phyloP scores from a whole-genome alignment of 2,797 vertebrate genomes.

The Lates japonicus region DNA sequence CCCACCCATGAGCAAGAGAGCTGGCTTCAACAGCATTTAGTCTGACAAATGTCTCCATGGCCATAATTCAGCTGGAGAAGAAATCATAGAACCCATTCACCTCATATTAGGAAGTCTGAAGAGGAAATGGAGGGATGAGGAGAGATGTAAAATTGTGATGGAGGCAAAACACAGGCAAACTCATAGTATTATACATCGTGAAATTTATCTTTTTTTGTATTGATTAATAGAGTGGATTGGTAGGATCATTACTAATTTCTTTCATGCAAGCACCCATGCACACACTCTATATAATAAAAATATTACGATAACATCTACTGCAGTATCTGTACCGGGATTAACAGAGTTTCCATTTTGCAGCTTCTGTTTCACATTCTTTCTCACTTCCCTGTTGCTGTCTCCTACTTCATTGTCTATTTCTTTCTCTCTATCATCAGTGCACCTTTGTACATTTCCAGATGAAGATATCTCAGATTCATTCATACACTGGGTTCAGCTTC shows the following conservation, averaged over 20 bases:
- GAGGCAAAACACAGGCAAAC: background rate
- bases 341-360: background rate
- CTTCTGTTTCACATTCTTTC: slow-evolving; percentile 29
- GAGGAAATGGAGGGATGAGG: background rate
- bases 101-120: background rate
- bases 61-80: slow-evolving; percentile 23
- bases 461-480: slow-evolving; percentile 50
- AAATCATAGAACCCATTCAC: slow-evolving; percentile 23
- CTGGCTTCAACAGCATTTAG: slow-evolving; percentile 18
- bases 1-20: slow-evolving; percentile 10
- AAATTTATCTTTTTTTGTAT: background rate
- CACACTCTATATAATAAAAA: background rate
- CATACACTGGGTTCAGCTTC: slow-evolving; percentile 26
- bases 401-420: slow-evolving; percentile 14
- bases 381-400: slow-evolving; percentile 17
- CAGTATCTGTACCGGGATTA: slow-evolving; percentile 37
- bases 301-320: background rate
- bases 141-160: background rate
- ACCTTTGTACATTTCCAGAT: slow-evolving; percentile 34
- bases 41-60: slow-evolving; percentile 45
- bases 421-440: background rate
- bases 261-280: background rate
- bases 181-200: background rate
- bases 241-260: background rate
- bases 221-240: background rate